Base-by-base conservation (phyloP, 2,888 invertebrate species). In the Caenorhabditis doughertyi region DNA sequence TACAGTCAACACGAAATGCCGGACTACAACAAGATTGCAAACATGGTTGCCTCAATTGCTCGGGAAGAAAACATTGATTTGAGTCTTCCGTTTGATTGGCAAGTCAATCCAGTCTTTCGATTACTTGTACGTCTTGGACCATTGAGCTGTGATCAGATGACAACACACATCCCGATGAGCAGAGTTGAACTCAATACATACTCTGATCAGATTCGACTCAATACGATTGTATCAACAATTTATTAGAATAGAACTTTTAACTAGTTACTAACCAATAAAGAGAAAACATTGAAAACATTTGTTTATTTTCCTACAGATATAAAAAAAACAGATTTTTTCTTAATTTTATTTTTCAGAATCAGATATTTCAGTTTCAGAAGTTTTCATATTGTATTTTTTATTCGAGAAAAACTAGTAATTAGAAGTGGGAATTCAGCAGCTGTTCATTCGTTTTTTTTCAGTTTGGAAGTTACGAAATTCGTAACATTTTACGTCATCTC, bases 11-110 rank as follows among this genome's bases (percentile, higher is more conserved):
- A 79, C 56, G 87, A 88, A 44, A 23, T 27, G 3, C 88, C 89
- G 9, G 74, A 87, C 51, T 89, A 89, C 64, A 56, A 73, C 1
- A 77, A 72, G 58, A 74, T 87, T 16, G 71, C 82, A 29, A 67
- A 73, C 8, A 82, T 81, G 68, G 47, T 89, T 13, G 44, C 82
- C 11, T 58, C 71, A 2, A 87, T 84, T 47, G 83, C 87, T n/a
- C 51, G 64, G 16, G 70, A 81, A 13, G 80, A 85, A 29, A 72
- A 47, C 3, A 68, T 89, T 58, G 84, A 88, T 42, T 74, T 84
- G 42, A 79, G 70, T 11, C 77, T 62, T 25, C 89, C 87, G 23
- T 84, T 88, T 65, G 89, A 89, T 67, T 89, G 89, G 88, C 87
- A 89, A 70, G 84, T 60, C 4, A 49, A 70, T 47, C 56, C 74